Conservation (phyloP, 2,888 invertebrate species). For the Drosophila picticornis region DNA sequence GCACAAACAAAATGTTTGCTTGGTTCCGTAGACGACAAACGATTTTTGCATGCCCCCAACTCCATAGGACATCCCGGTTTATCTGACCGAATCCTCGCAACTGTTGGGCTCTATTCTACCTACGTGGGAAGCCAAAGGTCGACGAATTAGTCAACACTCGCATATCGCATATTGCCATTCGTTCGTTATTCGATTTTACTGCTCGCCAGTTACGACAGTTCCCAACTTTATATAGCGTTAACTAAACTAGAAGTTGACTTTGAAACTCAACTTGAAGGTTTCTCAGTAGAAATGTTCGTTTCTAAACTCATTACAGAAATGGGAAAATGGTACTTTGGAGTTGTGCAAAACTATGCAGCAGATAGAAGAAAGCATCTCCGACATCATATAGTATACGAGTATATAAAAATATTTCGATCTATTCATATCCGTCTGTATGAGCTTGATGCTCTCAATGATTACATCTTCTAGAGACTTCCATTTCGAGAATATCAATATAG, state of each 20-base stretch:
- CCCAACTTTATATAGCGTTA: not conserved
- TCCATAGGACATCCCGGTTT: constrained; percentile 21
- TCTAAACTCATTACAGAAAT: not conserved
- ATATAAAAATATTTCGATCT: not conserved
- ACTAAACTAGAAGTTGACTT: not conserved
- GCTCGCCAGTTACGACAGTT: not conserved
- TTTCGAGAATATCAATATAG: no score
- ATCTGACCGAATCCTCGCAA: constrained; percentile 10
- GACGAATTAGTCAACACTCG: constrained; percentile 17
- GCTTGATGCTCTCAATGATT: no score
- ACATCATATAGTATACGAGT: not conserved
- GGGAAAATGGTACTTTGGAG: fast-evolving
- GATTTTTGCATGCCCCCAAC: constrained; percentile 52
- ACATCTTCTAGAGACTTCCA: no score
- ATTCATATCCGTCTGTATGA: not conserved
- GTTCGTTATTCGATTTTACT: constrained; percentile 8
- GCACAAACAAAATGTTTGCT: constrained; percentile 77
- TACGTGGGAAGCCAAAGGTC: constrained; percentile 6
- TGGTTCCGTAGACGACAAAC: constrained; percentile 26
- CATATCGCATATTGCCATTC: not conserved
- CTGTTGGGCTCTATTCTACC: not conserved
- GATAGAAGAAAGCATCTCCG: not conserved
- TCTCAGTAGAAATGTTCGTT: not conserved
- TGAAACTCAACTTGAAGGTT: not conserved
- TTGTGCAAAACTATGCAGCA: not conserved